Base-by-base conservation (phyloP, 2,113 vertebrate species). In the Dromas ardeola region DNA sequence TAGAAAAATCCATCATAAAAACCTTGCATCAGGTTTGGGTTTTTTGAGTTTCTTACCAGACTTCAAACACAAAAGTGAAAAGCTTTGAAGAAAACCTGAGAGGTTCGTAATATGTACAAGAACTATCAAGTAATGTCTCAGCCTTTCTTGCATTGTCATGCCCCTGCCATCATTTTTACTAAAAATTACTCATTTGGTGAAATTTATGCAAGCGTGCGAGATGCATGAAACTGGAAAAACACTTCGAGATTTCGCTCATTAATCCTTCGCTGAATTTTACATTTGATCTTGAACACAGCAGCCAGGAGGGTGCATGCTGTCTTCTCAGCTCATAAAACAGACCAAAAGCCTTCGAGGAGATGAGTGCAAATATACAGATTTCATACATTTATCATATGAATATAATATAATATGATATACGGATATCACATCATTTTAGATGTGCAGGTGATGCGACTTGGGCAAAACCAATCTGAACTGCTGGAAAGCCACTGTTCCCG, bases 31-130 rank as follows among this genome's bases (percentile, higher is more conserved):
- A n/a, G 32, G 26, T 81, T 87, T 52, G 50, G 4, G 61, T 71
- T 61, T 93, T 83, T 47, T 73, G 9, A 76, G 11, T 38, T 95
- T 90, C 26, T 91, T 30, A 8, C 27, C 70, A 95, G 88, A 87
- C 63, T 80, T 93, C 62, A 59, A 92, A 94, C 26, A 83, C 4
- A 79, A 63, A 96, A 91, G 66, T 73, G 79, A 74, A 50, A 95
- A 85, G 25, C 38, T 96, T 94, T 80, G 62, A 86, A 92, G 59
- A 34, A 86, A 96, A 94, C 62, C 19, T 4, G 55, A 71, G 43
- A 80, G 4, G 12, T 71, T 84, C 5, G 0, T 58, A 78, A 87
- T 26, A 25, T 12, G 45, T 23, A 76, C 10, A 58, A 71, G 47
- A 93, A 38, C 11, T 56, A 32, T 9, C 45, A 43, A 70, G 55